Evolutionary conservation across 2,797 vertebrate species (phyloP), one percentile per base, ranked within the genome.

Genomic region (Poecilia picta): DNA sequence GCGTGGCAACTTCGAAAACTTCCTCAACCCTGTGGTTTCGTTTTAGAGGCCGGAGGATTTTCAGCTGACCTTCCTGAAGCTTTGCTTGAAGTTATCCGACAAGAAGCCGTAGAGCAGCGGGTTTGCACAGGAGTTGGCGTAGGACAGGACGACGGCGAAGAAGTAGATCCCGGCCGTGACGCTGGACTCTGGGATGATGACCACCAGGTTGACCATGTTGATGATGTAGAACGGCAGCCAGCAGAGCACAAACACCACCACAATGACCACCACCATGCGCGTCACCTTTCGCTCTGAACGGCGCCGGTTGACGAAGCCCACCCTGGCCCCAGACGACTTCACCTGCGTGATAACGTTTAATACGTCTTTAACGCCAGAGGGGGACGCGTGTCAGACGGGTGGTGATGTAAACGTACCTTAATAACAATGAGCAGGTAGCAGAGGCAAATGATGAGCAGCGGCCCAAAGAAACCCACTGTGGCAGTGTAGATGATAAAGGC

Each of bases 161-260:
- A 98, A 99, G 92, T 99, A 99, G 86, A 99, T 93, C 0, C 98
- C 98, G 0, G 97, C 97, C 59, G 97, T 96, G 76, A 92, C 91
- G 0, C 97, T 98, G 87, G 97, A 97, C 92, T 98, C 97, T 0
- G 98, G 98, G 83, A 99, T 95, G 2, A 97, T 97, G 93, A 97
- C 96, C 72, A 98, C 94, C 25, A 98, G 96, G 15, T 99, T 99
- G 91, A 99, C 92, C 55, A 99, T 98, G 94, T 99, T 99, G 92
- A 98, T 97, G 89, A 98, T 95, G 0, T 97, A 99, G 95, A 99
- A 99, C 0, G 98, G 98, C 77, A 98, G 94, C 98, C 98, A 99
- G 93, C 98, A 99, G 87, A 98, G 94, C 49, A 99, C 94, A 0
- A 99, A 99, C 76, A 98, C 98, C 16, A 96, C 96, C 91, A 99